Evolutionary conservation across 2,113 vertebrate genomes (phyloP).

Genomic region (Hemichromis elongatus): DNA sequence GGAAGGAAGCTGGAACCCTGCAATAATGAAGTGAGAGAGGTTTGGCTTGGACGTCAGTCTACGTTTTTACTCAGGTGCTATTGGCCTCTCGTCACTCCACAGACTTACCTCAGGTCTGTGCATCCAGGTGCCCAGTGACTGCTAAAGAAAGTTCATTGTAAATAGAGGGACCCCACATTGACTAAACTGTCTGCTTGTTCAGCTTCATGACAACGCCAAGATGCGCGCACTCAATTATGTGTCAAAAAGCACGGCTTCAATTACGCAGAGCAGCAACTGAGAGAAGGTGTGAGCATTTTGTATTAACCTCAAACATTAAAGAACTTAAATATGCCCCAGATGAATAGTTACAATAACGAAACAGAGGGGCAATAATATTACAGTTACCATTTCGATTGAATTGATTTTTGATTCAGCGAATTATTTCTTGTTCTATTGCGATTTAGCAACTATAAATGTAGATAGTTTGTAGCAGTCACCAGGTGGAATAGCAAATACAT

Average conservation of each 20-base stretch:
- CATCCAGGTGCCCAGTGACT: neutral
- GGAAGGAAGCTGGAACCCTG: conserved; percentile 71
- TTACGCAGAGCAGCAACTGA: neutral
- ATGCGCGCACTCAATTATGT: neutral
- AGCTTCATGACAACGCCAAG: neutral
- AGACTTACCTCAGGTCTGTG: conserved; percentile 58
- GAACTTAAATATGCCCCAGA: neutral
- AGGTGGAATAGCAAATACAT: neutral
- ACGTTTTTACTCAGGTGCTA: conserved; percentile 68
- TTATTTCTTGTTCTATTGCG: neutral
- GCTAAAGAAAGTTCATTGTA: neutral
- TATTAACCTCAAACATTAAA: neutral
- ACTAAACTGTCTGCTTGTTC: neutral
- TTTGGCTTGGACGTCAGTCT: conserved; percentile 70
- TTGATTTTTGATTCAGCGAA: neutral
- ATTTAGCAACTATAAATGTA: neutral
- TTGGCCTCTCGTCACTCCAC: conserved; percentile 74
- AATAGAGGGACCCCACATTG: conserved; percentile 19
- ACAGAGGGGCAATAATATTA: fast-evolving
- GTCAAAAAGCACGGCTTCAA: neutral
- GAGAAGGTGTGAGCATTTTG: neutral
- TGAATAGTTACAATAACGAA: neutral
- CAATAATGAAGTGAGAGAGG: conserved; percentile 73
- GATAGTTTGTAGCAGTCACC: neutral
- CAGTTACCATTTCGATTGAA: neutral